Evolutionary conservation across 2,888 invertebrate species (phyloP), one percentile per base, ranked within the genome.

Genomic region (Pyrrhosoma nymphula): DNA sequence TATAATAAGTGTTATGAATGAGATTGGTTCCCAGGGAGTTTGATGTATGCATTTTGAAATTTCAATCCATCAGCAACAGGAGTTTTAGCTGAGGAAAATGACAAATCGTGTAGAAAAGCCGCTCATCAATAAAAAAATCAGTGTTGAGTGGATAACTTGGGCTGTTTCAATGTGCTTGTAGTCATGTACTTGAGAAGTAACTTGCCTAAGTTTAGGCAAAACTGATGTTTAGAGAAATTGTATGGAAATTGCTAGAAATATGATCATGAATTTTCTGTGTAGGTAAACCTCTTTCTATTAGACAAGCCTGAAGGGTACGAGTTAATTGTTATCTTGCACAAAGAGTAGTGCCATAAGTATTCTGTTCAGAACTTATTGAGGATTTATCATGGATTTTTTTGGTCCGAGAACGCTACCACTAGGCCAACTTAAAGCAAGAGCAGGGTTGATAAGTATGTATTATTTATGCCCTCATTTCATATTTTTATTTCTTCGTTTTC

Each of bases 91-190:
- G 12, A 47, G n/a, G 0, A 26, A 69, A 39, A 56, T 47, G n/a
- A 0, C 20, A 55, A 93, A 10, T 69, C 3, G n/a, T 75, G 47
- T n/a, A 47, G 55, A 93, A 26, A 93, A 75, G 63, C 75, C 26
- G 30, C 88, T 89, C 89, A 89, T 56, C 89, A 55, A 47, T 89
- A 26, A 56, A 56, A 82, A 47, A 89, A 26, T 89, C 26, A 26
- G n/a, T 55, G n/a, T 89, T 89, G 55, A 89, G 47, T 89, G 55
- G 89, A 39, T 56, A 26, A 12, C 8, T 56, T 89, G 56, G n/a
- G 23, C 47, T 26, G n/a, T 89, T 89, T 56, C 89, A n/a, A 89
- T 89, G 89, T 89, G 56, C 89, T 56, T 89, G 89, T 89, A 56
- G 89, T 55, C 14, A n/a, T 23, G 20, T n/a, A 56, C 56, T 16